These are phyloP conservation scores for Tiliacea aurago DNA, from an alignment of 2,888 invertebrate species.

Conservation along the genomic window DNA sequence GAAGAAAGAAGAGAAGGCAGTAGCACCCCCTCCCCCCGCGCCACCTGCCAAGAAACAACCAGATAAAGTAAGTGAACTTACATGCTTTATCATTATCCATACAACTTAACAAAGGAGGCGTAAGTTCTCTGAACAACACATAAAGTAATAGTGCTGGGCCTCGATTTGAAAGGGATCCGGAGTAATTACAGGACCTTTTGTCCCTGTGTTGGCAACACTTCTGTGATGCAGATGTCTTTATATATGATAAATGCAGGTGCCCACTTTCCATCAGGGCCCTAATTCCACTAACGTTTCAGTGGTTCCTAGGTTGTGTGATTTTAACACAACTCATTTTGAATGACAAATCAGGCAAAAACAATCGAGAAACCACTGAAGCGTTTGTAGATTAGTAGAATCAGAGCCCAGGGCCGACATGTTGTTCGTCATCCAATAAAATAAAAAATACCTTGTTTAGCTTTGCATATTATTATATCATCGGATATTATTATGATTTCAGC, in stretches of 20 bases:
- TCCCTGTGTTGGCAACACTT: neutral
- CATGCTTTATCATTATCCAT: neutral
- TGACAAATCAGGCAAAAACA: neutral
- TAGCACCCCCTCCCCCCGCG: constrained; percentile 74
- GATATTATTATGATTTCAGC: neutral
- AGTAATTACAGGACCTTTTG: neutral
- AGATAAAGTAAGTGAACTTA: constrained; percentile 75
- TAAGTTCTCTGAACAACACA: neutral
- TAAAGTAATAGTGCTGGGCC: neutral
- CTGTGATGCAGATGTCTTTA: neutral
- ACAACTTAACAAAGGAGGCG: neutral
- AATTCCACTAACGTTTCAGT: neutral
- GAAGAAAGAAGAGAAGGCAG: constrained; percentile 83
- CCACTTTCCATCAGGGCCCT: neutral
- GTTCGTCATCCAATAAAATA: neutral
- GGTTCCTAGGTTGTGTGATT: neutral
- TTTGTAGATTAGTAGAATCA: neutral
- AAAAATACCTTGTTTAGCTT: neutral
- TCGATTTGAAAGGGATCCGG: neutral
- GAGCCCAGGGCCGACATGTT: no score
- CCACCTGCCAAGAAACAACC: constrained; percentile 80
- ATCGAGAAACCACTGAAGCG: neutral
- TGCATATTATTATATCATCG: neutral
- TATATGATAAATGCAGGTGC: neutral
- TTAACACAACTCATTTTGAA: neutral